Percentiles rank a stretch among this genome's conserved stretches.
These are phyloP conservation scores for Drosophila imparisetae DNA, from an alignment of 2,888 invertebrate genomes.

Conservation along the genomic window DNA sequence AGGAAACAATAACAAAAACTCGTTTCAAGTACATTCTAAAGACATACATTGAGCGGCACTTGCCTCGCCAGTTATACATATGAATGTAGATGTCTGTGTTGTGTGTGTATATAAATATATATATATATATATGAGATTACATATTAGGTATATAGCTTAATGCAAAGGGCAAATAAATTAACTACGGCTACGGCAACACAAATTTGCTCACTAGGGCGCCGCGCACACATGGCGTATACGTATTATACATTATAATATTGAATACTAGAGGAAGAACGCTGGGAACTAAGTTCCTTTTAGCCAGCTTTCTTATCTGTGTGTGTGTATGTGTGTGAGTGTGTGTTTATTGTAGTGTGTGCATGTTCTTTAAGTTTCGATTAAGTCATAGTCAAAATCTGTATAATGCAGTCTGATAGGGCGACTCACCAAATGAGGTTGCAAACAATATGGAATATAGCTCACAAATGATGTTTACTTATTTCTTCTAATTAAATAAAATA, in stretches of 20 bases:
- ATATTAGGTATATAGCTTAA: slow-evolving; percentile 50
- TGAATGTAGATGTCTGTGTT: slow-evolving; percentile 28
- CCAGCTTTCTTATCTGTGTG: slow-evolving; percentile 7
- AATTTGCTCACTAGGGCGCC: slow-evolving; percentile 48
- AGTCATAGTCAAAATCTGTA: slow-evolving; percentile 1
- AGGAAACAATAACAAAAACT: slow-evolving; percentile 25
- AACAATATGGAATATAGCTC: neutral
- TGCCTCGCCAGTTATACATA: slow-evolving; percentile 18
- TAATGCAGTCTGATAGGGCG: slow-evolving; percentile 31
- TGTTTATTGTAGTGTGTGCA: slow-evolving; percentile 3
- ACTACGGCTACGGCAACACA: slow-evolving; percentile 52
- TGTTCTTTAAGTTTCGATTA: slow-evolving; percentile 7
- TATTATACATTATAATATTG: slow-evolving; percentile 27
- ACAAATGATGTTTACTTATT: neutral
- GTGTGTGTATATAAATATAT: slow-evolving; percentile 29
- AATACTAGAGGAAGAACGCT: slow-evolving; percentile 1
- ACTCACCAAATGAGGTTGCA: slow-evolving; percentile 8
- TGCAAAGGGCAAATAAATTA: slow-evolving; percentile 40
- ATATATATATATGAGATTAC: slow-evolving; percentile 36
- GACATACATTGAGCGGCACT: slow-evolving; percentile 19
- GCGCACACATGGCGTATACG: slow-evolving; percentile 58
- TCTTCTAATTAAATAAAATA: neutral
- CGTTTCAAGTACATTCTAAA: slow-evolving; percentile 46
- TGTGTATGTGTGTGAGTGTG: slow-evolving; percentile 4
- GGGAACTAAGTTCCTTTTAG: slow-evolving; percentile 3